These are phyloP conservation scores for human DNA, from an alignment of 2,113 vertebrate genomes.

Conservation along the genomic window DNA sequence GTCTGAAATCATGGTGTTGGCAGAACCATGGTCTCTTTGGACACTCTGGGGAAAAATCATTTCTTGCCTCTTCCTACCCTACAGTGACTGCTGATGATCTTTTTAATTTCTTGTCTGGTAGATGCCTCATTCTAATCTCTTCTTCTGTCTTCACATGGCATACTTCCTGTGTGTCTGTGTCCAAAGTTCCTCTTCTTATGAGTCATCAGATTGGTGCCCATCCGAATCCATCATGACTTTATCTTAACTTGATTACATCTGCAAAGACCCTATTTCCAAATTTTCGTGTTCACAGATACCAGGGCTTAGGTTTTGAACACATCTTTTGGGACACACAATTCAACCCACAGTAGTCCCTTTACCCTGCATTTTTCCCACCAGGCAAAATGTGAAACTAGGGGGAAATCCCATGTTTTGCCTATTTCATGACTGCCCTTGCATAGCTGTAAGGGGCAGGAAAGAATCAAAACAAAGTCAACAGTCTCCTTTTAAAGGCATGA, in stretches of 20 bases:
- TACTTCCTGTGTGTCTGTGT: background rate
- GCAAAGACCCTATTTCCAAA: background rate
- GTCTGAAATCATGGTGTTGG: background rate
- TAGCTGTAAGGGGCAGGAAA: background rate
- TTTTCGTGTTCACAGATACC: background rate
- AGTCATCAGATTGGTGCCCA: background rate
- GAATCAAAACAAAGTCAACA: background rate
- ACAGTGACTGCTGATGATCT: background rate
- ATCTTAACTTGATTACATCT: background rate
- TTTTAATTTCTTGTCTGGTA: background rate
- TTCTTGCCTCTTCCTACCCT: background rate
- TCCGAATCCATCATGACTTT: background rate
- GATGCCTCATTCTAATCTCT: background rate
- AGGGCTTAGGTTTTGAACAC: background rate
- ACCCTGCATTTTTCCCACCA: background rate
- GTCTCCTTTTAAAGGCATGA: background rate
- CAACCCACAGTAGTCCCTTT: background rate
- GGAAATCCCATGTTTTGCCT: background rate
- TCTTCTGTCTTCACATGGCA: background rate
- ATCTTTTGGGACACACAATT: background rate
- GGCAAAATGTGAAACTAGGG: background rate
- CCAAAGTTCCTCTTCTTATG: background rate
- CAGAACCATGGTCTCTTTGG: background rate
- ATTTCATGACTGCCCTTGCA: background rate
- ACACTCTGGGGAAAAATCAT: background rate